Conservation (phyloP, 2,113 vertebrate species). For the Rhagologus leucostigma region DNA sequence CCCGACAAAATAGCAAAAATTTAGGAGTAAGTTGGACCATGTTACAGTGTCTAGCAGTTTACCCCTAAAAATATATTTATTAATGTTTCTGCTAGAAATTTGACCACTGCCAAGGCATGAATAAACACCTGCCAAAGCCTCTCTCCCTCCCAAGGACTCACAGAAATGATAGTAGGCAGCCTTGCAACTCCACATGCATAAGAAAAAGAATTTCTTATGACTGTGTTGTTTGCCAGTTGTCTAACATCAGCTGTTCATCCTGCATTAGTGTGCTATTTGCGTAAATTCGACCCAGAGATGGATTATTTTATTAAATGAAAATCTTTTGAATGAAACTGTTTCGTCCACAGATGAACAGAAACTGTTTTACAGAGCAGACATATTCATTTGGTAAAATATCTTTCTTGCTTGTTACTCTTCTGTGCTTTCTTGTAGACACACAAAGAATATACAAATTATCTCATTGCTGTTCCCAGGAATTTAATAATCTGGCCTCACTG, state of each 20-base stretch:
- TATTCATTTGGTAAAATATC: background rate
- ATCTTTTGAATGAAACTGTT: background rate
- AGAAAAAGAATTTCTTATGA: background rate
- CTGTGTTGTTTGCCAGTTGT: background rate
- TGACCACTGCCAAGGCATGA: background rate
- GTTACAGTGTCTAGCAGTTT: background rate
- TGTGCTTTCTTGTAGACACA: background rate
- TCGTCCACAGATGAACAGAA: background rate
- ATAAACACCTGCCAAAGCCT: background rate
- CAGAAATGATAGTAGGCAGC: background rate
- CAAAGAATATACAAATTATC: background rate
- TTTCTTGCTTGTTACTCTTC: background rate
- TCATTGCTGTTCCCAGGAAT: background rate
- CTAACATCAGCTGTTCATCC: background rate
- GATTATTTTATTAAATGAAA: background rate
- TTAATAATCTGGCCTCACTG: background rate
- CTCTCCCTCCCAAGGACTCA: background rate
- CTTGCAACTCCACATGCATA: background rate
- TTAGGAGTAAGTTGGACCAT: background rate
- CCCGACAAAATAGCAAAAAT: background rate
- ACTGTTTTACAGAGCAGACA: background rate
- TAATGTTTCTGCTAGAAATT: background rate
- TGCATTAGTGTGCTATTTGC: background rate
- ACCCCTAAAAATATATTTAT: background rate
- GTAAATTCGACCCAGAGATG: background rate